A percentile compares a stretch with the other conserved stretches of the same genome.
phyloP scores from a whole-genome alignment of 2,113 vertebrate species.

The Bagarius yarrelli region DNA sequence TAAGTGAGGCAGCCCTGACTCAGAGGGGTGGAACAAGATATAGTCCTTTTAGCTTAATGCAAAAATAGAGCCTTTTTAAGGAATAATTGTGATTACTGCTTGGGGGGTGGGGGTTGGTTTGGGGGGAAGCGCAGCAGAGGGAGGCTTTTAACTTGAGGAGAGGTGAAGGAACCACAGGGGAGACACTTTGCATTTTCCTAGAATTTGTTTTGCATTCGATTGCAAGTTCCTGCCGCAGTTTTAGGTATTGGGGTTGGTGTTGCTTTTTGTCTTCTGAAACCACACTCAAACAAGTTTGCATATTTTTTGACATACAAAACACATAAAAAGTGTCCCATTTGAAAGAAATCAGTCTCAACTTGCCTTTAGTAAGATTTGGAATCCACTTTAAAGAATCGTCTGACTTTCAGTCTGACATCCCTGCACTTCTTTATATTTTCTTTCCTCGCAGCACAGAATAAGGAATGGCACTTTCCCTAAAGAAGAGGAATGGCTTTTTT shows the following conservation, averaged over 20 bases:
- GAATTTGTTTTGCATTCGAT: conserved; percentile 39
- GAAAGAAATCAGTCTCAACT: conserved; percentile 62
- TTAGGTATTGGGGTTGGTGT: conserved; percentile 28
- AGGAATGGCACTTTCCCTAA: conserved; percentile 80
- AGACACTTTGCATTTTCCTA: conserved; percentile 4
- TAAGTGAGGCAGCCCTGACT: conserved; percentile 93
- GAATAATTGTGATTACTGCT: conserved; percentile 77
- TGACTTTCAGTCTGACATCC: conserved; percentile 62
- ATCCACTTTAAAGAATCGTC: conserved; percentile 65
- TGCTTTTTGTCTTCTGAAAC: conserved; percentile 62
- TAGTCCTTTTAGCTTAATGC: conserved; percentile 91
- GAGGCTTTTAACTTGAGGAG: conserved; percentile 58
- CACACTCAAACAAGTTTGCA: conserved; percentile 71
- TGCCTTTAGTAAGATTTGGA: conserved; percentile 58
- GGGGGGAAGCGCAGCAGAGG: conserved; percentile 53
- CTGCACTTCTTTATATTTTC: background rate
- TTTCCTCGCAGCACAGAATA: conserved; percentile 65
- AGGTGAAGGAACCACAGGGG: conserved; percentile 44
- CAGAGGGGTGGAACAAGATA: conserved; percentile 81
- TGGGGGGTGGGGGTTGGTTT: conserved; percentile 15
- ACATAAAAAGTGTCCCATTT: conserved; percentile 64
- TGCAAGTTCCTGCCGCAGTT: conserved; percentile 21
- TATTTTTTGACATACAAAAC: conserved; percentile 50
- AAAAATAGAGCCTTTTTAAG: conserved; percentile 82
- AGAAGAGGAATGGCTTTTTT: conserved; percentile 89